phyloP scores from a whole-genome alignment of 2,888 invertebrate genomes.

The Liopterus haemorrhoidalis region DNA sequence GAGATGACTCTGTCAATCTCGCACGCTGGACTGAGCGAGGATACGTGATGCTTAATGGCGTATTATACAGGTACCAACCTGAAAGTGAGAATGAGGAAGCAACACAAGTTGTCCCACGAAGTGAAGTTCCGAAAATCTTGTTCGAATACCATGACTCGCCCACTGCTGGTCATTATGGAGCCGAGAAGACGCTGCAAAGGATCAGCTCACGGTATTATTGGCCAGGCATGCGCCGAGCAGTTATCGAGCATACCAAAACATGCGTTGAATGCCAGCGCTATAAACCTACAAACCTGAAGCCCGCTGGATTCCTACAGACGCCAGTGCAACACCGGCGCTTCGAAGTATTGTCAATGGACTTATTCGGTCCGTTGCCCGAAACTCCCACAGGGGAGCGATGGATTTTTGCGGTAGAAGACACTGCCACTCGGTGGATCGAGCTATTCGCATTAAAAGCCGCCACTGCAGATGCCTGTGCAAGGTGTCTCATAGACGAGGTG shows the following conservation, averaged over 20 bases:
- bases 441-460: conserved; percentile 35
- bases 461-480: conserved; percentile 34
- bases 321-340: conserved; percentile 18
- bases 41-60: conserved; percentile 22
- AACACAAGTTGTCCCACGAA: too few relatives aligned
- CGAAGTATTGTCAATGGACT: conserved; percentile 22
- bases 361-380: conserved; percentile 25
- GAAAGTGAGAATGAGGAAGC: too few relatives aligned
- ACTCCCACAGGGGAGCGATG: conserved; percentile 23
- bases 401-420: background rate
- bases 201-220: conserved; percentile 14
- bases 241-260: background rate
- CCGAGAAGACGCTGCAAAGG: conserved; percentile 11
- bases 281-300: too few relatives aligned
- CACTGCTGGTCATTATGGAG: conserved; percentile 25
- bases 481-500: conserved; percentile 34
- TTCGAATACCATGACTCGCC: conserved; percentile 21
- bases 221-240: conserved; percentile 1
- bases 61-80: conserved; percentile 16
- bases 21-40: conserved; percentile 16
- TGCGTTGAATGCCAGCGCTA: too few relatives aligned
- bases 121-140: too few relatives aligned
- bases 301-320: too few relatives aligned
- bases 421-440: conserved; percentile 34
- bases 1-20: too few relatives aligned